Evolutionary conservation across 2,888 invertebrate species (phyloP).

Genomic region (Drosophila mayaguana): DNA sequence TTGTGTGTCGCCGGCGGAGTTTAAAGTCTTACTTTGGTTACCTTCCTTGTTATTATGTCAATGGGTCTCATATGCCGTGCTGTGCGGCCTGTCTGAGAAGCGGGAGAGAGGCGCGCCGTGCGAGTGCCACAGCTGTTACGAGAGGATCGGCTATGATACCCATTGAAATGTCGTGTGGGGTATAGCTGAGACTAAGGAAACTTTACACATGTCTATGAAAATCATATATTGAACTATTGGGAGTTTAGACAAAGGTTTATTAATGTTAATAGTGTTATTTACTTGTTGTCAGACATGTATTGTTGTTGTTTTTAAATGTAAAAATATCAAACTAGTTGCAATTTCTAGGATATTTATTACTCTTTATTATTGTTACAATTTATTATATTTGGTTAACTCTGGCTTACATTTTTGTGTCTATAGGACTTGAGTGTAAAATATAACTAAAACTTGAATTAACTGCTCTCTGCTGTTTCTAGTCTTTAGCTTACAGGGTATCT

Average conservation of each 20-base stretch:
- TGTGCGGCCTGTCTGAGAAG: constrained; percentile 21
- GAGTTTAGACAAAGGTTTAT: not conserved
- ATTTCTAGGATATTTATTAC: too few species aligned
- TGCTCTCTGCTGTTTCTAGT: not conserved
- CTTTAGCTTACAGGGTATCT: not conserved
- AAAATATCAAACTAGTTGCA: too few species aligned
- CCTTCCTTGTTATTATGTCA: constrained; percentile 85
- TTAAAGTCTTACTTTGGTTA: constrained; percentile 71
- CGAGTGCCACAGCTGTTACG: constrained; percentile 66
- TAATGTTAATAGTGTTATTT: too few species aligned
- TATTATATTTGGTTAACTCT: too few species aligned
- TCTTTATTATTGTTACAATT: too few species aligned
- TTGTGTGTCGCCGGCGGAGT: constrained; percentile 30
- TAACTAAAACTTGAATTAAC: not conserved
- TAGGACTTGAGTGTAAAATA: too few species aligned
- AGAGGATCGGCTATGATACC: constrained; percentile 22
- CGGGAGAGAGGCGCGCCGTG: not conserved
- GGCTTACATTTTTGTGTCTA: too few species aligned
- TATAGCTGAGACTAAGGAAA: not conserved
- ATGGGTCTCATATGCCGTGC: constrained; percentile 71
- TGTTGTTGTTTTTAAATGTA: too few species aligned
- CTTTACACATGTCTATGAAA: not conserved
- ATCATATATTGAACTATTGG: not conserved
- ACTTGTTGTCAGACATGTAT: too few species aligned
- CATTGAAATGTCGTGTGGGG: constrained; percentile 1